Evolutionary conservation across 2,113 vertebrate species (phyloP).

Genomic region (Pseudorectes ferrugineus): DNA sequence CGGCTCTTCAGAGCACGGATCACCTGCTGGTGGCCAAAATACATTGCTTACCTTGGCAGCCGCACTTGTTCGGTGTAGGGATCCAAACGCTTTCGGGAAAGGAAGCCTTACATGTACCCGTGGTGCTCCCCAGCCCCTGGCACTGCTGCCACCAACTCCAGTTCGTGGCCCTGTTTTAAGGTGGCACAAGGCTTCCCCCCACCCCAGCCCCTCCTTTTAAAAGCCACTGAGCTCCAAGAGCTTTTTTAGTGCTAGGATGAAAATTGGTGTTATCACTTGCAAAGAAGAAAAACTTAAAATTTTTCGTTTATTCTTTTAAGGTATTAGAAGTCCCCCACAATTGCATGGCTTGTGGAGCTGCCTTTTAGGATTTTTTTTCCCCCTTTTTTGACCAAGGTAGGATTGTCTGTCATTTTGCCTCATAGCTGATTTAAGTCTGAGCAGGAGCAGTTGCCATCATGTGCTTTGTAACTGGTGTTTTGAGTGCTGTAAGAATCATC

Average conservation of each 20-base stretch:
- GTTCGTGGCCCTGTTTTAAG: not conserved
- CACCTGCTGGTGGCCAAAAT: not conserved
- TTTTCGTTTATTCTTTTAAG: not conserved
- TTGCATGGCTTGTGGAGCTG: not conserved
- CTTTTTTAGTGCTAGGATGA: not conserved
- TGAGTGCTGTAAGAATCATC: not conserved
- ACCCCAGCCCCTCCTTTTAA: no score
- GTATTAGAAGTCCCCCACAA: not conserved
- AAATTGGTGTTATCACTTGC: not conserved
- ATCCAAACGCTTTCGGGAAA: not conserved
- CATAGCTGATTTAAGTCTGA: not conserved
- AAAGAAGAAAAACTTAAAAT: not conserved
- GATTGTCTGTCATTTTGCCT: not conserved
- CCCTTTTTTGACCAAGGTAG: not conserved
- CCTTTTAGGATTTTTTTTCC: not conserved
- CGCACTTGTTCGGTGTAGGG: fast-evolving
- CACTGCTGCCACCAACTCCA: not conserved
- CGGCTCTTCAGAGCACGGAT: not conserved
- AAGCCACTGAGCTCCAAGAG: not conserved
- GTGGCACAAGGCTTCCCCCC: not conserved
- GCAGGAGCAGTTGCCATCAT: not conserved
- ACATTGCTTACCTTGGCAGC: constrained; percentile 1
- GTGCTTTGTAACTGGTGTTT: not conserved
- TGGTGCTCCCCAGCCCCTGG: not conserved
- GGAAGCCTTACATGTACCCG: not conserved